Evolutionary conservation across 2,797 vertebrate species (phyloP).

Genomic region (Urocyon cinereoargenteus): DNA sequence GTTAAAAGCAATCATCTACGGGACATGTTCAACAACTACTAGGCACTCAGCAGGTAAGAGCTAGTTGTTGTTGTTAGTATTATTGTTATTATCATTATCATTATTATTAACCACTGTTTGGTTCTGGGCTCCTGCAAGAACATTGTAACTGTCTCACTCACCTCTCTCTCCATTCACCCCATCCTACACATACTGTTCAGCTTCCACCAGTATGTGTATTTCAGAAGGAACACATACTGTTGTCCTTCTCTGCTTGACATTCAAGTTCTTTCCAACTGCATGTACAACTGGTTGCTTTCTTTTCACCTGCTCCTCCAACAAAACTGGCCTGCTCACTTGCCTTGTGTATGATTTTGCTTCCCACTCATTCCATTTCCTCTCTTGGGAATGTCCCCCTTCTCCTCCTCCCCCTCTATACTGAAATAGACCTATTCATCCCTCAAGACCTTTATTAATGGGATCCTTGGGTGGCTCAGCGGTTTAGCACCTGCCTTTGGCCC

Average conservation of each 20-base stretch:
- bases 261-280: not conserved
- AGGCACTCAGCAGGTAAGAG: not conserved
- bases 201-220: not conserved
- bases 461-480: too few species aligned
- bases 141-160: not conserved
- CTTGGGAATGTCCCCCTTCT: not conserved
- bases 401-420: not conserved
- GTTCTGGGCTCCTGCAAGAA: too few species aligned
- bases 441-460: not conserved
- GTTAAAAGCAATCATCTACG: not conserved
- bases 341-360: not conserved
- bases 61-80: not conserved
- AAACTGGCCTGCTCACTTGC: not conserved
- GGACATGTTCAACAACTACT: not conserved
- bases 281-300: not conserved
- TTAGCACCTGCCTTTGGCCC: too few species aligned
- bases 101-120: not conserved
- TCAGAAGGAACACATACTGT: too few species aligned
- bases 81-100: not conserved
- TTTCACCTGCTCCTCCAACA: not conserved
- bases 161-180: not conserved
- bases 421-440: not conserved
- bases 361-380: not conserved
- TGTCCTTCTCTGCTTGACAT: not conserved
- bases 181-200: not conserved